These are phyloP conservation scores for Tenthredo amoena DNA, from an alignment of 2,888 invertebrate genomes.

Conservation along the genomic window DNA sequence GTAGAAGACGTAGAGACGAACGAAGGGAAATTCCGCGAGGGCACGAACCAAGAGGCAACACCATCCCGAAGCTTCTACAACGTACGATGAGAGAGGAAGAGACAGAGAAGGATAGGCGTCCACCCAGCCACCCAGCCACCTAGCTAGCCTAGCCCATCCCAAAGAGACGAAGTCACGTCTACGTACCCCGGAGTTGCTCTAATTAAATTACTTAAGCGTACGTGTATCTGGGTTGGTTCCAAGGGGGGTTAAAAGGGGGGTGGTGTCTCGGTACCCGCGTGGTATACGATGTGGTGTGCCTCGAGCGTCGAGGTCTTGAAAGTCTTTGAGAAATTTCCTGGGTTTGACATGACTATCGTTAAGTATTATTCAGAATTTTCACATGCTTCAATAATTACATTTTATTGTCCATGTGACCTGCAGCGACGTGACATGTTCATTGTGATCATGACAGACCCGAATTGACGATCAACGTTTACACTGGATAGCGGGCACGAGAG, in stretches of 20 bases:
- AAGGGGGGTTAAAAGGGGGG: constrained; percentile 7
- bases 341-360: background rate
- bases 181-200: constrained; percentile 75
- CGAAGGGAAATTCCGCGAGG: constrained; percentile 45
- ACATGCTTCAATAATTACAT: background rate
- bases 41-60: constrained; percentile 56
- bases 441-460: background rate
- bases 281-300: constrained; percentile 39
- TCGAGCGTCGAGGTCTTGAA: constrained; percentile 11
- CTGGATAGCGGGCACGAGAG: background rate
- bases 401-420: background rate
- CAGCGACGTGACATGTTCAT: constrained; percentile 18
- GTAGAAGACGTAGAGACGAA: constrained; percentile 6
- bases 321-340: constrained; percentile 12
- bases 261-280: constrained; percentile 46
- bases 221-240: constrained; percentile 75
- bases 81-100: constrained; percentile 50
- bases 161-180: constrained; percentile 77
- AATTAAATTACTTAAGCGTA: constrained; percentile 78
- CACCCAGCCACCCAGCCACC: constrained; percentile 30
- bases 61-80: constrained; percentile 58
- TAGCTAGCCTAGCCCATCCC: constrained; percentile 55
- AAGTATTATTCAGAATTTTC: background rate
- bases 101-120: background rate
- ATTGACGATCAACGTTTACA: background rate